Conservation (phyloP, 2,888 invertebrate species). For the Hypena proboscidalis region DNA sequence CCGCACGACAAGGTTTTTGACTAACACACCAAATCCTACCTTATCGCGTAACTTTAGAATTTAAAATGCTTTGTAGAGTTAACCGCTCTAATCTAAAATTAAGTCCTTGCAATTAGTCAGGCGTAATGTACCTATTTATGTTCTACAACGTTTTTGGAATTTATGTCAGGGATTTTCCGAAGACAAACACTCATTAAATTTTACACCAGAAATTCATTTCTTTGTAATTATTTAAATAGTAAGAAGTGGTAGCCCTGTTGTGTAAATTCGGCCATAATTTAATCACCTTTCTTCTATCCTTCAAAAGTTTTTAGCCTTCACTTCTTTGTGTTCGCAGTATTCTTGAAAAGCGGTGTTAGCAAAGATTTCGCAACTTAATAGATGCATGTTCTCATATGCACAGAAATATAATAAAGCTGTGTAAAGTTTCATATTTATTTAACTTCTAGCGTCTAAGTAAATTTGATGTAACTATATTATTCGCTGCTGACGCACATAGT, state of each 20-base stretch:
- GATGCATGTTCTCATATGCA: too few species aligned
- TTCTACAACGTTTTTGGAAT: not conserved
- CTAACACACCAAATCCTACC: not conserved
- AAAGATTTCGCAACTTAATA: too few species aligned
- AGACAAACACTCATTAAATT: too few species aligned
- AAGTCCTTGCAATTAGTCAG: not conserved
- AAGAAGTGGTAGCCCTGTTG: too few species aligned
- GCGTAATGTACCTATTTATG: not conserved
- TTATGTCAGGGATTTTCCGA: conserved; percentile 2
- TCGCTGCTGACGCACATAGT: conserved; percentile 6
- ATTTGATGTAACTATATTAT: conserved; percentile 16
- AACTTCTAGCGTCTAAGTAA: conserved; percentile 6
- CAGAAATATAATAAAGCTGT: too few species aligned
- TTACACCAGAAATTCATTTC: too few species aligned
- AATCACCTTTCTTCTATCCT: too few species aligned
- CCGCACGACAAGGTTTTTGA: not conserved
- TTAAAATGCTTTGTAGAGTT: not conserved
- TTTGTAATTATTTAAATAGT: too few species aligned
- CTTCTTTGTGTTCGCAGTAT: too few species aligned
- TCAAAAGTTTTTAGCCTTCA: too few species aligned
- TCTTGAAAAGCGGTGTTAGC: too few species aligned
- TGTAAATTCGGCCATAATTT: too few species aligned
- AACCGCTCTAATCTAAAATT: not conserved
- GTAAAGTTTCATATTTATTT: conserved; percentile 9
- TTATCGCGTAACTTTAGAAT: not conserved